phyloP scores from a whole-genome alignment of 2,113 vertebrate species.

The Pavo muticus region DNA sequence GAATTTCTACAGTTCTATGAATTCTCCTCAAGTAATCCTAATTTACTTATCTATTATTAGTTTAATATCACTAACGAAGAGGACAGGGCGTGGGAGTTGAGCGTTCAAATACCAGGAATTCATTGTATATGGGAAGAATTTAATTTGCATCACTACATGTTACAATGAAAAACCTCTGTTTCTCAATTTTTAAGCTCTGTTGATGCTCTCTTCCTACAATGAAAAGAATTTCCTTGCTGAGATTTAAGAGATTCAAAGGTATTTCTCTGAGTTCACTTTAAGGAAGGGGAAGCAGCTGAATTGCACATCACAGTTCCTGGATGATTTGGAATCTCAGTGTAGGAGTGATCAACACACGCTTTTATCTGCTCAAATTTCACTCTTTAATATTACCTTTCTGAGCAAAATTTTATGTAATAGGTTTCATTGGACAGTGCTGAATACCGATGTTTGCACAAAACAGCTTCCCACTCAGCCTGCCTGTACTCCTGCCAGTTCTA shows the following conservation, averaged over 20 bases:
- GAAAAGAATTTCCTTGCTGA: neutral
- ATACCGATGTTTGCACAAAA: neutral
- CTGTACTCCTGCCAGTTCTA: neutral
- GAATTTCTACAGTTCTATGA: neutral
- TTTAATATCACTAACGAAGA: neutral
- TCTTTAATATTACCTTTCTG: neutral
- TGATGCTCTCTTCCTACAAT: neutral
- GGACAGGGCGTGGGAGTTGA: neutral
- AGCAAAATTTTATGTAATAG: neutral
- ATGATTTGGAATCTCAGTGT: neutral
- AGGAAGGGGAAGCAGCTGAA: neutral
- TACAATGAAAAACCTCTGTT: neutral
- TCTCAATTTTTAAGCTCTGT: neutral
- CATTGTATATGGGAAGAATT: neutral
- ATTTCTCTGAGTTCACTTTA: neutral
- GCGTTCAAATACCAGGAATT: neutral
- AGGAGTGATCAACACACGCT: neutral
- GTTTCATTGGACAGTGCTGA: neutral
- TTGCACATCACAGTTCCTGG: neutral
- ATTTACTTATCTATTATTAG: neutral
- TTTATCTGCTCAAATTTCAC: neutral
- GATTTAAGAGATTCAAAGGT: neutral
- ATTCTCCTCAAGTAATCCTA: neutral
- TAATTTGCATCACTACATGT: neutral
- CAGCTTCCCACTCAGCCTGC: neutral